Evolutionary conservation across 2,113 vertebrate species (phyloP).

Genomic region (Mirza zaza): DNA sequence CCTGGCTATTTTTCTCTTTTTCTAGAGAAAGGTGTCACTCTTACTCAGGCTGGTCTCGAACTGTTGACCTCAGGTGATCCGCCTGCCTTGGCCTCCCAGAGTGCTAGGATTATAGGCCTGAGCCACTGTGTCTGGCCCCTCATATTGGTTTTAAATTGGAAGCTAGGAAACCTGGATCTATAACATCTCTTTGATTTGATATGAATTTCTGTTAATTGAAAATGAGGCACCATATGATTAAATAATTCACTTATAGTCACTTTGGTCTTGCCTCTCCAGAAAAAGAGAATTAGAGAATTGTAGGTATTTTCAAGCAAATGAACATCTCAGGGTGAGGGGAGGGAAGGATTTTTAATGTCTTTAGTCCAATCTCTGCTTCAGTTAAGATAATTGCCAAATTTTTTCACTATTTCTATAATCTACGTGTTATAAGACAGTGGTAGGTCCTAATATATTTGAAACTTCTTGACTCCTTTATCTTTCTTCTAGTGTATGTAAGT

Average conservation of each 20-base stretch:
- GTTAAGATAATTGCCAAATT: neutral
- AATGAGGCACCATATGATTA: neutral
- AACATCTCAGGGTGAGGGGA: neutral
- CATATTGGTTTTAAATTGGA: neutral
- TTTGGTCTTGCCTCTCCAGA: neutral
- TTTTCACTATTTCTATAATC: neutral
- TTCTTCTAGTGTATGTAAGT: neutral
- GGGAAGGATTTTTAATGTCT: neutral
- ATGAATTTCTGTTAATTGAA: slow-evolving; percentile 1
- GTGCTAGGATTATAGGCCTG: too few relatives aligned
- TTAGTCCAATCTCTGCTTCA: neutral
- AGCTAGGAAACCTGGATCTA: neutral
- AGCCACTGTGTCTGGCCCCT: neutral
- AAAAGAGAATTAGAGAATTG: slow-evolving; percentile 1
- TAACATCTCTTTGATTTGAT: neutral
- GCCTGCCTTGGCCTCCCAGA: too few relatives aligned
- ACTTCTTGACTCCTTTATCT: slow-evolving; percentile 20
- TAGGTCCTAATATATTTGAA: neutral
- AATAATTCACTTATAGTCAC: neutral
- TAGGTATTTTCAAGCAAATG: slow-evolving; percentile 11
- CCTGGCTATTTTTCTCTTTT: too few relatives aligned
- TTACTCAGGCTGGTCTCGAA: too few relatives aligned
- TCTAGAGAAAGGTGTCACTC: too few relatives aligned
- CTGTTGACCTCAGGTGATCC: too few relatives aligned
- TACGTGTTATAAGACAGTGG: neutral